Base-by-base conservation (phyloP, 2,888 invertebrate genomes). In the Pimpla rufipes region DNA sequence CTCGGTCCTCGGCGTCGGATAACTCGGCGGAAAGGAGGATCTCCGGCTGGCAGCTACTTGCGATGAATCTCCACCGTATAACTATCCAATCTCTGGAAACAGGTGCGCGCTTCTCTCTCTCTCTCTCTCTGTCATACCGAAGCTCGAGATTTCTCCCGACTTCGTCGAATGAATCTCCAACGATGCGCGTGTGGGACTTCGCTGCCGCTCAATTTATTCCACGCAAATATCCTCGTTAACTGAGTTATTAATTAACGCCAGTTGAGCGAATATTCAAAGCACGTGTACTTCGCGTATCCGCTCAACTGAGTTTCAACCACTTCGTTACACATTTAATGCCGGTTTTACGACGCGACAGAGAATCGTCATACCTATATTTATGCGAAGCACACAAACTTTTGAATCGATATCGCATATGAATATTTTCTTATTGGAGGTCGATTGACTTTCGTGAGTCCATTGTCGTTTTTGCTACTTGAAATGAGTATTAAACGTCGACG, bases 71-170 rank as follows among this genome's bases (percentile, higher is more conserved):
- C 2, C 55, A 55, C 23, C 23, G 35, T 45, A 37, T 59, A 37
- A 67, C 50, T 50, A 67, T 67, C 35, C 47, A 50, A 23, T 50
- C 67, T 47, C 50, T 23, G 55, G 35, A 67, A 35, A 50, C 67
- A 29, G 66, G 45, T 66, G 47, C 45, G 45, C 7, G 29, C 1
- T 6, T 21, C 29, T 45, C 47, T 4, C 16, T 47, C 67, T 13
- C n/a, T n/a, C n/a, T n/a, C n/a, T n/a, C n/a, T n/a, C n/a, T n/a
- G n/a, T n/a, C n/a, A n/a, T n/a, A n/a, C n/a, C 45, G 35, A 35
- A n/a, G 16, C 10, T 67, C 10, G n/a, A 55, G 21, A 55, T 55
- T 55, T 55, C 21, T 3, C 21, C n/a, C n/a, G n/a, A n/a, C n/a
- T 8, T 2, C 52, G 21, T 52, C 10, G 21, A 52, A 11, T 29